Base-by-base conservation (phyloP, 2,888 invertebrate species). In the Meandrusa payeni region DNA sequence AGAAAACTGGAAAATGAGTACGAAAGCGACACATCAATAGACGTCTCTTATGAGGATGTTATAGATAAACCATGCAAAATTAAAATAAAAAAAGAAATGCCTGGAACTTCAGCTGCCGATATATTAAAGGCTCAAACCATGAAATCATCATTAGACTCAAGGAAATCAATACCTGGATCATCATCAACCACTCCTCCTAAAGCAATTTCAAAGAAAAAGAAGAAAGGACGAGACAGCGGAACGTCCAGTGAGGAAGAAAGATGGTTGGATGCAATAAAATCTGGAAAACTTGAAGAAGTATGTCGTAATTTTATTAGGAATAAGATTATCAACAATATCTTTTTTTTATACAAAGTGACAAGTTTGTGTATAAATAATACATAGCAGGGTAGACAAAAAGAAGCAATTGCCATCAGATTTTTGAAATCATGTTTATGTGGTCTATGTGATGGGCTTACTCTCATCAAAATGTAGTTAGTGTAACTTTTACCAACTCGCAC, bases 201-300 rank as follows among this genome's bases (percentile, higher is more conserved):
- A 61, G 66, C 73, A 2, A 48, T 70, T 2, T 56, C 71, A 29
- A 89, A 90, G 38, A 93, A 92, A 63, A 93, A 91, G 59, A 91
- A 89, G 41, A 91, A 91, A 62, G 92, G 93, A 1, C 90, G 92
- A 62, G 94, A 95, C 11, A 95, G 95, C 69, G 94, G 94, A 12
- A 95, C 94, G 0, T 95, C 96, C 0, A 97, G 97, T 67, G 98
- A 97, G 72, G 97, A 97, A 72, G 97, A 97, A 74, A 88, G 96
- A 52, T 98, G 97, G 97, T 85, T 98, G 3, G 96, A 96, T 73
- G 97, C 97, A 4, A 95, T 98, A 27, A 97, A 98, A 80, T 95
- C 95, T 6, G 98, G 97, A 0, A 96, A 97, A 80, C 83, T 98
- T 3, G 97, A 97, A 76, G 97, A 97, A 85, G 93, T 91, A 68